A percentile compares a stretch with the other conserved stretches of the same genome.
Evolutionary conservation across 1,140 invertebrate genomes (phyloP).

Genomic region (Drosophila funebris): DNA sequence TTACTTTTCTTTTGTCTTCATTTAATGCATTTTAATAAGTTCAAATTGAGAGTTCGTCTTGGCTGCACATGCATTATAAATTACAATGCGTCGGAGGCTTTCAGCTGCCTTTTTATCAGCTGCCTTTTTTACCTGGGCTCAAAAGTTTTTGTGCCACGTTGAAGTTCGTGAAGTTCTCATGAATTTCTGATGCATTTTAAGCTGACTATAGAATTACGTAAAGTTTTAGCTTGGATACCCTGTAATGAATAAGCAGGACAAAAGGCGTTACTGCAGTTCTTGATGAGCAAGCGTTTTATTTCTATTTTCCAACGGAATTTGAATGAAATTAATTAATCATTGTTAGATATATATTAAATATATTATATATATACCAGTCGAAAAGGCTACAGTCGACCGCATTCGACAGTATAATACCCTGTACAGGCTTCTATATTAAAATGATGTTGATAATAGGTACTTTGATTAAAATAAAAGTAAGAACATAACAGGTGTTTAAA

Average conservation of each 20-base stretch:
- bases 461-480: too few relatives aligned
- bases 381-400: too few relatives aligned
- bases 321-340: too few relatives aligned
- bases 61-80: slow-evolving; percentile 31
- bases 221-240: neutral
- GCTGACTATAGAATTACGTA: slow-evolving; percentile 2
- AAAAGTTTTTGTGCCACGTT: slow-evolving; percentile 1
- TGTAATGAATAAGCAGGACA: neutral
- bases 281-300: too few relatives aligned
- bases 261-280: too few relatives aligned
- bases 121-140: neutral
- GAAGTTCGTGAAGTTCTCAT: slow-evolving; percentile 8
- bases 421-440: too few relatives aligned
- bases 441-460: too few relatives aligned
- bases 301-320: too few relatives aligned
- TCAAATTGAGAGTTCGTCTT: slow-evolving; percentile 1
- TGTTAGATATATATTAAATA: too few relatives aligned
- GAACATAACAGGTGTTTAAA: too few relatives aligned
- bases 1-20: neutral
- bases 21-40: slow-evolving; percentile 17
- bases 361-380: too few relatives aligned
- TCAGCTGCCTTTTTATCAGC: slow-evolving; percentile 2
- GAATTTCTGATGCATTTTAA: slow-evolving; percentile 14
- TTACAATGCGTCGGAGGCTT: slow-evolving; percentile 18
- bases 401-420: too few relatives aligned